phyloP scores from a whole-genome alignment of 2,113 vertebrate genomes.

The Leucoraja erinaceus region DNA sequence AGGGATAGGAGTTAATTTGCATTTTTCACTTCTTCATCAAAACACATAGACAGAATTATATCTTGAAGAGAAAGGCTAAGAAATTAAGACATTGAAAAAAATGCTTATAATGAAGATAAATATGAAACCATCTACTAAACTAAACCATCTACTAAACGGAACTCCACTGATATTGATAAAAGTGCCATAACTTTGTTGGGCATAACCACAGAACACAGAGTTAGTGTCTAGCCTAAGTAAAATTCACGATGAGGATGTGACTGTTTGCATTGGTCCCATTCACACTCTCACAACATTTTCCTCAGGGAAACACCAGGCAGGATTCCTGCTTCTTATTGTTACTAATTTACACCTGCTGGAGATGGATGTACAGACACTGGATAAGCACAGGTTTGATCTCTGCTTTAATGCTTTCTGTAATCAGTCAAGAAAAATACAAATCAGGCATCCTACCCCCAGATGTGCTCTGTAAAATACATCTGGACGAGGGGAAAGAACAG shows the following conservation, averaged over 20 bases:
- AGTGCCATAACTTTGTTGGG: neutral
- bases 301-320: neutral
- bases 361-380: neutral
- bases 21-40: constrained; percentile 16
- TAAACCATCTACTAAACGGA: neutral
- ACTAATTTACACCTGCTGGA: neutral
- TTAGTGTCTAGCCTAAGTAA: neutral
- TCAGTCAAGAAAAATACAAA: neutral
- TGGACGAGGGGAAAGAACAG: neutral
- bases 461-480: neutral
- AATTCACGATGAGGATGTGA: neutral
- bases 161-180: neutral
- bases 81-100: neutral
- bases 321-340: neutral
- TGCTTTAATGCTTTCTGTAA: neutral
- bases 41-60: neutral
- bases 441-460: neutral
- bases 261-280: neutral
- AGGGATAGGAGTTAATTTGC: constrained; percentile 22
- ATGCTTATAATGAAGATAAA: neutral
- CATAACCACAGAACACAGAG: neutral
- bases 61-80: neutral
- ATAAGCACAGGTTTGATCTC: neutral
- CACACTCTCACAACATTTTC: neutral
- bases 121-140: neutral